A percentile compares a stretch with the other conserved stretches of the same genome.
phyloP scores from a whole-genome alignment of 2,888 invertebrate genomes.

The Caenorhabditis panamensis region DNA sequence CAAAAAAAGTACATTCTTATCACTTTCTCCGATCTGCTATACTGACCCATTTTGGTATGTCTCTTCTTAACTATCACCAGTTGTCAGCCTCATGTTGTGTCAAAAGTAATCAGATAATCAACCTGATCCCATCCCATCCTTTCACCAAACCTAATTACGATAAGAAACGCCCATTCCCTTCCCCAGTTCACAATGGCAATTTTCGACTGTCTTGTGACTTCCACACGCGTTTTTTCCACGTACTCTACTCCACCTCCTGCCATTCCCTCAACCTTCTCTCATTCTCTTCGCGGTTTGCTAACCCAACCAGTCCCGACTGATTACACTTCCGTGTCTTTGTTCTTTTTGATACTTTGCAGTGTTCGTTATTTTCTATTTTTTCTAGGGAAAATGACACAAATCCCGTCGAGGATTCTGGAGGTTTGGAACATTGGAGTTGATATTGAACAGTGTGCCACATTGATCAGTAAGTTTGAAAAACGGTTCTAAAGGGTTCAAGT shows the following conservation, averaged over 20 bases:
- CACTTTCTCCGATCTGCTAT: background rate
- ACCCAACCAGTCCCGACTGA: background rate
- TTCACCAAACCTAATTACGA: background rate
- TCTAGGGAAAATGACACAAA: background rate
- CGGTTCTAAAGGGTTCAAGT: too few species aligned
- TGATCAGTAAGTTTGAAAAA: background rate
- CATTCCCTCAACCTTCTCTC: background rate
- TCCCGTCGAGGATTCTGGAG: too few species aligned
- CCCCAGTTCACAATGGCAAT: background rate
- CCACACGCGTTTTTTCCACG: too few species aligned
- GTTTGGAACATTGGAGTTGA: too few species aligned
- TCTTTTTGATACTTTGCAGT: too few species aligned
- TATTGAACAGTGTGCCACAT: background rate
- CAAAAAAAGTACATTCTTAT: background rate
- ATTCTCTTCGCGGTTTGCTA: background rate
- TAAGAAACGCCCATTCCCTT: background rate
- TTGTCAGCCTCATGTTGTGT: too few species aligned
- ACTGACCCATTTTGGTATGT: background rate
- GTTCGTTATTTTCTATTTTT: too few species aligned
- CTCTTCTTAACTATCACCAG: background rate
- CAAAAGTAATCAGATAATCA: too few species aligned
- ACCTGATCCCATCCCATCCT: too few species aligned
- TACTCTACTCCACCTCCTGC: background rate
- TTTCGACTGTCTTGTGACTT: too few species aligned
- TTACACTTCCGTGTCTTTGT: conserved; percentile 5